A percentile compares a stretch with the other conserved stretches of the same genome.
phyloP scores from a whole-genome alignment of 2,113 vertebrate species.

The Syrmaticus mikado region DNA sequence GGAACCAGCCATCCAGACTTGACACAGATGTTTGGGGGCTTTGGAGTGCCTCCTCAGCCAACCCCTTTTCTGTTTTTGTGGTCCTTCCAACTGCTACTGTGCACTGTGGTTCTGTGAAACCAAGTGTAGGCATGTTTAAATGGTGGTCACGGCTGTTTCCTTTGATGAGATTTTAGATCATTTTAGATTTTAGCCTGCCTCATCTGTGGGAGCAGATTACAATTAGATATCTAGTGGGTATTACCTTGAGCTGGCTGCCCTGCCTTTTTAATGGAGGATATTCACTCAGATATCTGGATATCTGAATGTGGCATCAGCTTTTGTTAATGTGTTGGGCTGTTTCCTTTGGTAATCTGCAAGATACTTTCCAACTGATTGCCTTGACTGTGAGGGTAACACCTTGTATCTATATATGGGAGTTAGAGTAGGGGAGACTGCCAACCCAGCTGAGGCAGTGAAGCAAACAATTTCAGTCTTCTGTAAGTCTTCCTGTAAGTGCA shows the following conservation, averaged over 20 bases:
- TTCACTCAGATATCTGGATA: not conserved
- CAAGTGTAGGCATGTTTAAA: not conserved
- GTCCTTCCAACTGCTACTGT: not conserved
- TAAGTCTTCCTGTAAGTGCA: not conserved
- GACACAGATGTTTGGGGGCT: not conserved
- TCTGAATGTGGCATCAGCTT: not conserved
- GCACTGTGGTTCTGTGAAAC: not conserved
- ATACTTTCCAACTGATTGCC: not conserved
- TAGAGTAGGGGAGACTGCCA: not conserved
- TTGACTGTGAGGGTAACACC: not conserved
- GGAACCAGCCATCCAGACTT: not conserved
- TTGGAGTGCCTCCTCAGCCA: not conserved
- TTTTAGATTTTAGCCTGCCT: not conserved
- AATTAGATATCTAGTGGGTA: not conserved
- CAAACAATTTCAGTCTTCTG: not conserved
- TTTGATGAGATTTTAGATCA: not conserved
- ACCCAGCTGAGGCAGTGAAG: not conserved
- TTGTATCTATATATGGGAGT: not conserved
- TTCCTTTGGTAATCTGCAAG: not conserved
- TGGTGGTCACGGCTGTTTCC: not conserved
- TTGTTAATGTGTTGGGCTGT: not conserved
- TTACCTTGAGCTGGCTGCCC: not conserved
- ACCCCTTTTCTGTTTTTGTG: accelerated
- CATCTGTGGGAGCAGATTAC: accelerated
- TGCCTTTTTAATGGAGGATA: not conserved